Evolutionary conservation across 2,888 invertebrate species (phyloP).

Genomic region (Acleris sparsana): DNA sequence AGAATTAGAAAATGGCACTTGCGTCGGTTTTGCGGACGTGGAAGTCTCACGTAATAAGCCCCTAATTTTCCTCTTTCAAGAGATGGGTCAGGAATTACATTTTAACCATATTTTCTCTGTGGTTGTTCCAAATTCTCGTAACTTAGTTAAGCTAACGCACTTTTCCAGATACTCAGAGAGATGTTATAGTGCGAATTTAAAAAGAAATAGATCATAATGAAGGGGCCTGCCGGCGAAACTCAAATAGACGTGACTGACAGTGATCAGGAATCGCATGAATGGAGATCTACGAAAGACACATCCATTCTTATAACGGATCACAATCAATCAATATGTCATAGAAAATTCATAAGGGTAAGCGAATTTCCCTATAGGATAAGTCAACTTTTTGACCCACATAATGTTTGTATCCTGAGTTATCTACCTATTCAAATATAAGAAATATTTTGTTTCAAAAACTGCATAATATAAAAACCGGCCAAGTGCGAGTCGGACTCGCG

Average conservation of each 20-base stretch:
- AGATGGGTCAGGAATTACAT: slow-evolving; percentile 14
- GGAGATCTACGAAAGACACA: slow-evolving; percentile 44
- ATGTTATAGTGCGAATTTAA: slow-evolving; percentile 22
- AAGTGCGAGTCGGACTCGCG: no score
- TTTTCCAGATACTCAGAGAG: slow-evolving; percentile 11
- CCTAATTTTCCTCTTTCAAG: slow-evolving; percentile 17
- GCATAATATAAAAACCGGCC: no score
- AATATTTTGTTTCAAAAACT: no score
- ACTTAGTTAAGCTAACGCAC: slow-evolving; percentile 10
- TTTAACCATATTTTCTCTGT: background rate
- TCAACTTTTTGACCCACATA: no score
- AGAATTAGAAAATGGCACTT: slow-evolving; percentile 42
- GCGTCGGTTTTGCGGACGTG: slow-evolving; percentile 47
- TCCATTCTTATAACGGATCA: slow-evolving; percentile 39
- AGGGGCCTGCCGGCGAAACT: slow-evolving; percentile 41
- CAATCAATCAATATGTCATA: slow-evolving; percentile 59
- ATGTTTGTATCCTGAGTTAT: no score
- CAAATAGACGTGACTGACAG: slow-evolving; percentile 42
- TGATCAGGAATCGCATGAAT: slow-evolving; percentile 42
- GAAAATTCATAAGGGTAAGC: slow-evolving; percentile 70
- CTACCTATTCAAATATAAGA: no score
- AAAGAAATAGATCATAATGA: slow-evolving; percentile 37
- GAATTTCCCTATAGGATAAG: background rate
- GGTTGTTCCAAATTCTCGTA: slow-evolving; percentile 4
- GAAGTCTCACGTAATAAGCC: slow-evolving; percentile 37